Conservation (phyloP, 2,888 invertebrate genomes). For the Lepidocyrtinus sp. region DNA sequence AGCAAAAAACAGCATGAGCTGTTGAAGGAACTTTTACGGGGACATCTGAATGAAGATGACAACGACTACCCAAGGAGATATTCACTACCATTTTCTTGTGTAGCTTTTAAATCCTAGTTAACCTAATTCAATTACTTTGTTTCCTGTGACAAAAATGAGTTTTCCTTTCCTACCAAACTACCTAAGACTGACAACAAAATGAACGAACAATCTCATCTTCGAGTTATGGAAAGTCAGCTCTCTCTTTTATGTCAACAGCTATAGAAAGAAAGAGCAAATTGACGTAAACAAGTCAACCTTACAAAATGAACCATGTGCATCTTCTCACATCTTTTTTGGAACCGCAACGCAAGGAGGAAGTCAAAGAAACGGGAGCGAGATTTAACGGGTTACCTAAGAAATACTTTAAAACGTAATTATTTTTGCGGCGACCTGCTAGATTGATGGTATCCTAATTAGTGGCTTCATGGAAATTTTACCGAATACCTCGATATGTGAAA, state of each 20-base stretch:
- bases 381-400: background rate
- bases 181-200: background rate
- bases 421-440: background rate
- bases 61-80: background rate
- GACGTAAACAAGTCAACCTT: background rate
- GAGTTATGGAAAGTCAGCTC: background rate
- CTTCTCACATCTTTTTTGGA: background rate
- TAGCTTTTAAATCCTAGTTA: constrained; percentile 39
- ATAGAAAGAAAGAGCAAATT: background rate
- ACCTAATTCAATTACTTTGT: constrained; percentile 47
- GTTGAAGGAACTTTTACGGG: background rate
- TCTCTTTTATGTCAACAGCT: background rate
- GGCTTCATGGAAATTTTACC: background rate
- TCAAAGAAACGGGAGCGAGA: background rate
- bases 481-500: no score
- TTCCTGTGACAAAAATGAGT: constrained; percentile 3
- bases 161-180: background rate
- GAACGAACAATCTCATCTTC: background rate
- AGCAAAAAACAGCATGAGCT: no score
- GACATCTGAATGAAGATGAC: no score
- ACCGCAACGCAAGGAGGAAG: background rate
- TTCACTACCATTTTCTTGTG: background rate
- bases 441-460: background rate
- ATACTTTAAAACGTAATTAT: background rate
- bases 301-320: background rate